Base-by-base conservation (phyloP, 2,888 invertebrate species). In the Creontiades dilutus region DNA sequence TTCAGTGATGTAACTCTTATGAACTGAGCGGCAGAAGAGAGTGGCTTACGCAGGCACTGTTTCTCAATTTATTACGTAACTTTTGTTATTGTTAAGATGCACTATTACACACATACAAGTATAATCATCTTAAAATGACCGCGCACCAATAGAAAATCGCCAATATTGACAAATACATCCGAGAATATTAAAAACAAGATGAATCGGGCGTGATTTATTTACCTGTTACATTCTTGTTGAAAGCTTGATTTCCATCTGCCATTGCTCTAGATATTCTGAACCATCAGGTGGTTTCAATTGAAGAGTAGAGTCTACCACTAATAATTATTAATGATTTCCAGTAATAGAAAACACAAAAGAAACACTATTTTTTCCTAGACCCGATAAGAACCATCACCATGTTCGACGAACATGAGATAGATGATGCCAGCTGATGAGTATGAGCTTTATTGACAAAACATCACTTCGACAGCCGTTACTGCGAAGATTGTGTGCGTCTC, bases 171-270 rank as follows among this genome's bases (percentile, higher is more conserved):
- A 28, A 12, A 80, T 80, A 47, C 4, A 13, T 16, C 14, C 52
- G 16, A 52, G 16, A 52, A 82, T 14, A 37, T 37, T 12, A 12
- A n/a, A 4, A 48, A 81, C 19, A 81, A 81, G 37, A 12, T 14
- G 46, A 13, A 23, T 68, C 28, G 52, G 68, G 46, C 28, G 85
- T 85, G 85, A 61, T 55, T 52, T 76, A 46, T 86, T 88, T 80
- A 88, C 88, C 88, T 88, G 88, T 88, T 88, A 88, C 88, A 80
- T 80, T 88, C 88, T 88, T 88, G 37, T 76, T 88, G 78, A 78
- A 55, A 16, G 76, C 46, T 52, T 76, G 80, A 78, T 76, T 78
- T 61, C 88, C 88, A 88, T 88, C 88, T 14, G 88, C 88, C 88
- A 88, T 88, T 27, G 19, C 76, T n/a, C 55, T 52, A 52, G 52